phyloP scores from a whole-genome alignment of 2,113 vertebrate genomes.

The Pluvianellus socialis region DNA sequence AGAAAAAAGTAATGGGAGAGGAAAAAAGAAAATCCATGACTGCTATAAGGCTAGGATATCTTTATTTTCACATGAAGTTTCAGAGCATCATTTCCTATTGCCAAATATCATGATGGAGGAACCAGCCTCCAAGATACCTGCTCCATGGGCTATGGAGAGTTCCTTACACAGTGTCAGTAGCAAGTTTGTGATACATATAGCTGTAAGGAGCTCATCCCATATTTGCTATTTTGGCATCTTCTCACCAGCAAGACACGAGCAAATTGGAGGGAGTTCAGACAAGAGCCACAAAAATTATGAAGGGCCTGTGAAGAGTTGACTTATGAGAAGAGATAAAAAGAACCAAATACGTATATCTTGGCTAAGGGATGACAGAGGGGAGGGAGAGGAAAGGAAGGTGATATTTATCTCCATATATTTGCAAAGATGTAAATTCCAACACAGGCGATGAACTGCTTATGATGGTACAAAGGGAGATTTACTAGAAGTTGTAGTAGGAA shows the following conservation, averaged over 20 bases:
- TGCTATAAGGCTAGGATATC: neutral
- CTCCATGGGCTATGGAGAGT: neutral
- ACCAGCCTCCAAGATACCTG: neutral
- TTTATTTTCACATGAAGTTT: neutral
- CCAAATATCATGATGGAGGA: neutral
- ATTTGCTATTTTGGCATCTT: neutral
- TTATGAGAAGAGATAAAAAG: slow-evolving; percentile 39
- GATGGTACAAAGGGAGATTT: slow-evolving; percentile 64
- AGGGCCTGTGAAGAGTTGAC: slow-evolving; percentile 1
- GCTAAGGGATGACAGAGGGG: neutral
- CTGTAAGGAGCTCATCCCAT: neutral
- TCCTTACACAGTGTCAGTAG: neutral
- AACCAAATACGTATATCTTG: slow-evolving; percentile 19
- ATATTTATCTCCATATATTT: slow-evolving; percentile 55
- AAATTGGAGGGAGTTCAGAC: slow-evolving; percentile 18
- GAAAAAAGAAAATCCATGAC: too few species aligned
- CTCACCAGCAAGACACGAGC: neutral
- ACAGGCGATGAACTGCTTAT: slow-evolving; percentile 39
- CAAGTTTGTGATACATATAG: rapidly evolving
- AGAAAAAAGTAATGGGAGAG: neutral
- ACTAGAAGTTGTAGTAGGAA: slow-evolving; percentile 37
- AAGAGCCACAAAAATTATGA: slow-evolving; percentile 51
- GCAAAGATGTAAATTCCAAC: slow-evolving; percentile 49
- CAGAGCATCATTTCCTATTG: neutral
- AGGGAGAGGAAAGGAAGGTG: neutral